Base-by-base conservation (phyloP, 2,888 invertebrate species). In the Luperina nickerlii region DNA sequence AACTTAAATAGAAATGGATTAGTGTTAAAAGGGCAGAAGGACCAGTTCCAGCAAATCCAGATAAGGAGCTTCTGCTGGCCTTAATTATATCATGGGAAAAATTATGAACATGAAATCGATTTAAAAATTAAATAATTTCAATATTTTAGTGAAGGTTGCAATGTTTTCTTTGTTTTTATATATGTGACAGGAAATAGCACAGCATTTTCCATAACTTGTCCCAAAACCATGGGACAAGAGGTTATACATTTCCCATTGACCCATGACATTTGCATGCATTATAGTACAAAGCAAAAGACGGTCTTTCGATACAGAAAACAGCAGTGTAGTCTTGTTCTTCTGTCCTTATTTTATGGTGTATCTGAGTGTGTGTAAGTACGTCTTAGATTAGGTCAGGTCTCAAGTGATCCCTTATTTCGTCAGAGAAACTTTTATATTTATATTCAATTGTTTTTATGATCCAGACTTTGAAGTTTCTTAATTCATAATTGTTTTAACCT, bases 371-470 rank as follows among this genome's bases (percentile, higher is more conserved):
- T 57, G 7, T 57, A 48, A 65, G 24, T 15, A 67, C 20, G n/a
- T 48, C 20, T 74, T 81, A 69, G 78, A 87, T 85, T 82, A 84
- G 88, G 82, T 84, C 88, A 85, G 81, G 79, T 89, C 85, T 89
- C 83, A 79, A 89, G 89, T 85, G 88, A 71, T 63, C 72, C 57
- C 69, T 60, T 45, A 60, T 87, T 84, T 87, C 78, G 74, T 66
- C 27, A 86, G 75, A 67, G 45, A 54, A 57, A 32, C 42, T 69
- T 83, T 68, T 78, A 60, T 77, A 79, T 73, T 71, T 79, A 65
- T 27, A 86, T 83, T 78, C 81, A 87, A 86, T 86, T 86, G 78
- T 86, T 83, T 86, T 83, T 81, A 85, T 54, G 84, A 66, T 68
- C 63, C 71, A 32, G 60, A 60, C 66, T 69, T 66, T 67, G 20